Percentiles rank a stretch among this genome's conserved stretches.
Conservation (phyloP, 2,797 vertebrate species). For the Pipistrellus nathusii region DNA sequence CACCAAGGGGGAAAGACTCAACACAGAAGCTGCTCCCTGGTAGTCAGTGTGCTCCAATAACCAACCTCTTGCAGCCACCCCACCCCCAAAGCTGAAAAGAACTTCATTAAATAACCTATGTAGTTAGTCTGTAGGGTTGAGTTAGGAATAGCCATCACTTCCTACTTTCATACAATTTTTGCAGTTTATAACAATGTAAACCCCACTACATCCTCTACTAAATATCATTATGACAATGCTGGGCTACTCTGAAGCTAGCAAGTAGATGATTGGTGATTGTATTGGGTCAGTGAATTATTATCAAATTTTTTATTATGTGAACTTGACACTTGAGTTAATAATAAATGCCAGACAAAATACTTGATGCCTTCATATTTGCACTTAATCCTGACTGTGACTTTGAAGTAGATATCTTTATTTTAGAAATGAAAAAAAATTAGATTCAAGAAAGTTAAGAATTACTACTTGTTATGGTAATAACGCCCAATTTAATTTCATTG, state of each 20-base stretch:
- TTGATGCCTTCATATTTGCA: background rate
- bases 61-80: no score
- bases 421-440: slow-evolving; percentile 32
- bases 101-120: slow-evolving; percentile 23
- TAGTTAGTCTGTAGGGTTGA: background rate
- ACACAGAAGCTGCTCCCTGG: no score
- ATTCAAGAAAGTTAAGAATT: slow-evolving; percentile 15
- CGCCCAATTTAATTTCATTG: slow-evolving; percentile 26
- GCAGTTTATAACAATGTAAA: background rate
- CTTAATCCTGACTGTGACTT: background rate
- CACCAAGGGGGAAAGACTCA: no score
- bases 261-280: slow-evolving; percentile 45
- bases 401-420: slow-evolving; percentile 28
- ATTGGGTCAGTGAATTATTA: slow-evolving; percentile 34
- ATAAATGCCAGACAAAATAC: background rate
- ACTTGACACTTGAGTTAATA: slow-evolving; percentile 49
- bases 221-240: background rate
- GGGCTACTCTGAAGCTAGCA: background rate
- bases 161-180: slow-evolving; percentile 9
- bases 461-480: background rate
- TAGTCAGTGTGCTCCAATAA: no score
- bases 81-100: background rate
- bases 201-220: slow-evolving; percentile 1
- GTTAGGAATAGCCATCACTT: slow-evolving; percentile 53
- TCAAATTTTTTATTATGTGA: slow-evolving; percentile 10